These are phyloP conservation scores for Pteropus rufus DNA, from an alignment of 2,797 vertebrate species.

Conservation along the genomic window DNA sequence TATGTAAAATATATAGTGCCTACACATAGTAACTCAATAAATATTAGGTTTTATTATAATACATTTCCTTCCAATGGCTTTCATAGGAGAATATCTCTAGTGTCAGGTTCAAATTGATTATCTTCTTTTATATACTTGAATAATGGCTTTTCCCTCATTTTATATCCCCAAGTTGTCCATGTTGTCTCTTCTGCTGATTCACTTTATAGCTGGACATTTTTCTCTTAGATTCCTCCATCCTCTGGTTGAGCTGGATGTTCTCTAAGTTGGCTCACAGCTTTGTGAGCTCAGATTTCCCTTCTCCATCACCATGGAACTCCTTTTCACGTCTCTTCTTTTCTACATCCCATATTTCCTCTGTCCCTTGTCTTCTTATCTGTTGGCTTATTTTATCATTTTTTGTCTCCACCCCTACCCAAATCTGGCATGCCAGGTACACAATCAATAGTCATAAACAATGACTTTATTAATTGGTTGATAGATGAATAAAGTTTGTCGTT, in stretches of 20 bases:
- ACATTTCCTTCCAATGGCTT: background rate
- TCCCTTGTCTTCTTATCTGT: background rate
- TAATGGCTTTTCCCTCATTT: background rate
- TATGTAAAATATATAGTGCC: background rate
- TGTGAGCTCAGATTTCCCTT: background rate
- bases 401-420: background rate
- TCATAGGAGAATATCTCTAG: background rate
- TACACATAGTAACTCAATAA: slow-evolving; percentile 8
- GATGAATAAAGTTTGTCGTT: background rate
- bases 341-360: background rate
- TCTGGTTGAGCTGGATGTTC: background rate
- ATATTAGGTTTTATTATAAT: background rate
- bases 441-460: background rate
- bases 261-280: background rate
- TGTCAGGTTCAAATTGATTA: background rate
- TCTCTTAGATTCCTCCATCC: background rate
- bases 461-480: background rate
- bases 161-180: background rate
- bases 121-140: background rate
- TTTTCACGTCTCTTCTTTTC: background rate
- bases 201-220: background rate
- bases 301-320: background rate
- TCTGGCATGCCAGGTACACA: background rate
- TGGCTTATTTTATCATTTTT: background rate
- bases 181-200: background rate